Conservation (phyloP, 1,140 invertebrate species). For the Plutomurus gul region DNA sequence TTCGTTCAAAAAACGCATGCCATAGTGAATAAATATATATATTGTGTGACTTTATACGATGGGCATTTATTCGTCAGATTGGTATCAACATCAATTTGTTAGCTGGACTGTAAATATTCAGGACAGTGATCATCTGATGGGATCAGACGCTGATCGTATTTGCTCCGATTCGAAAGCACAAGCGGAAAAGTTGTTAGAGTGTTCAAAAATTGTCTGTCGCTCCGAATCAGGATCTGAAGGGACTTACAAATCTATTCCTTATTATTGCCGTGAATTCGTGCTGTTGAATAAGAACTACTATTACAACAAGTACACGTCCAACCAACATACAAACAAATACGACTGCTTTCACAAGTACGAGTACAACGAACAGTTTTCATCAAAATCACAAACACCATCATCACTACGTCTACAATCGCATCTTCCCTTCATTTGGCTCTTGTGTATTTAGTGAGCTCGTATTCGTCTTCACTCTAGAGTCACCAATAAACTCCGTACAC, state of each 20-base stretch:
- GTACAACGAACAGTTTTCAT: constrained; percentile 25
- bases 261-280: constrained; percentile 3
- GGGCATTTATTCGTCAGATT: neutral
- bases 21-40: too few species aligned
- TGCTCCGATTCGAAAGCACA: neutral
- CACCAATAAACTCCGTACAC: neutral
- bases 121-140: constrained; percentile 6
- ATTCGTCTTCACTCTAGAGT: neutral
- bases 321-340: neutral
- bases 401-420: neutral
- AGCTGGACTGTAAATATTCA: neutral
- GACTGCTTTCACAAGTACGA: constrained; percentile 34
- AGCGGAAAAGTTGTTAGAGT: neutral
- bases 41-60: neutral
- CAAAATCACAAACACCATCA: neutral
- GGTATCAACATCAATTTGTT: neutral
- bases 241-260: neutral
- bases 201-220: neutral
- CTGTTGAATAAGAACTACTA: neutral
- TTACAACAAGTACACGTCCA: neutral
- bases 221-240: neutral
- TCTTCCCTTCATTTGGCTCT: neutral
- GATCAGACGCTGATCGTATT: constrained; percentile 3
- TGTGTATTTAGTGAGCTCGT: neutral
- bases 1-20: too few species aligned